Percentiles rank a stretch among this genome's conserved stretches.
Evolutionary conservation across 2,113 vertebrate genomes (phyloP).

Genomic region (Zosterops borbonicus): DNA sequence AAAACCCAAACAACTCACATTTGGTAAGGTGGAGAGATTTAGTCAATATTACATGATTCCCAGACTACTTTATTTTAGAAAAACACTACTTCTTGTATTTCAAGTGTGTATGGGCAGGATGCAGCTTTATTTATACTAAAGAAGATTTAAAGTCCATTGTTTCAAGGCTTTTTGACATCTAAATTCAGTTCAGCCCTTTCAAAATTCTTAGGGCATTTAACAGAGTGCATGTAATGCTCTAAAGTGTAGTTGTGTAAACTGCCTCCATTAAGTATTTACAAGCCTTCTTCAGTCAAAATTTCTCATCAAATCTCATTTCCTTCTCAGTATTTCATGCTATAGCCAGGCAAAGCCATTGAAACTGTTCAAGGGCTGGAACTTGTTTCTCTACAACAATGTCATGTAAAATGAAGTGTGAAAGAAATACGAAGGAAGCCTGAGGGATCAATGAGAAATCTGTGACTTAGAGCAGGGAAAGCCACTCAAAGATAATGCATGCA

Average conservation of each 20-base stretch:
- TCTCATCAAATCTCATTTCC: neutral
- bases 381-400: neutral
- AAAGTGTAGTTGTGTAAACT: neutral
- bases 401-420: neutral
- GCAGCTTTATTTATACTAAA: neutral
- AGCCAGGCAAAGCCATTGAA: neutral
- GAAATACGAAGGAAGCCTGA: neutral
- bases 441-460: rapidly evolving
- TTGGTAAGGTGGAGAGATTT: neutral
- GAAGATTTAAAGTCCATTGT: neutral
- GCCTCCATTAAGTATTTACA: neutral
- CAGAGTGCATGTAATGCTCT: neutral
- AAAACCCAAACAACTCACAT: neutral
- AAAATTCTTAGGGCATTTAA: neutral
- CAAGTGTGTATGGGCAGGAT: neutral
- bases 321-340: neutral
- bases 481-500: neutral
- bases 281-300: neutral
- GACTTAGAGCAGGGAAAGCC: neutral
- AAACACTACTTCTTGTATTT: neutral
- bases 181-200: neutral
- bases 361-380: neutral
- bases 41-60: neutral
- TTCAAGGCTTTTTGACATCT: neutral
- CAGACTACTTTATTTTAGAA: neutral